phyloP scores from a whole-genome alignment of 2,888 invertebrate species.

The Tetragonisca angustula region DNA sequence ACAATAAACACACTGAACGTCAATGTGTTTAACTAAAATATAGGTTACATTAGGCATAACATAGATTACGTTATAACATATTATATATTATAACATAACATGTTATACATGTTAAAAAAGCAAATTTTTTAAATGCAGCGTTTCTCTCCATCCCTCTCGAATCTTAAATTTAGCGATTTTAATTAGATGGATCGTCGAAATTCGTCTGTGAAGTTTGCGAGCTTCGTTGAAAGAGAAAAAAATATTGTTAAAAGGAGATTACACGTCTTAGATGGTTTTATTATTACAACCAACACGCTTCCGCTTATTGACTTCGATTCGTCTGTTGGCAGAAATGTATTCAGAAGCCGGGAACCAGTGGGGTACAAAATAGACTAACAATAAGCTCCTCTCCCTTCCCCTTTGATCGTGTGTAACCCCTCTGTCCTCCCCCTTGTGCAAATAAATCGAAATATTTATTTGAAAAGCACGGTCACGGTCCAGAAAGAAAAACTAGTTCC shows the following conservation, averaged over 20 bases:
- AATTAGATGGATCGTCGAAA: background rate
- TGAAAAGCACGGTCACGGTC: slow-evolving; percentile 45
- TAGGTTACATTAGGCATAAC: no score
- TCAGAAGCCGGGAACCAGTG: slow-evolving; percentile 21
- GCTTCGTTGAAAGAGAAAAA: background rate
- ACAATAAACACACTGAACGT: no score
- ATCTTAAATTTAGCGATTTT: no score
- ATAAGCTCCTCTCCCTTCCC: slow-evolving; percentile 38
- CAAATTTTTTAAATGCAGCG: no score
- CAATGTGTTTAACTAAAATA: no score
- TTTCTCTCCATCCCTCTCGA: no score
- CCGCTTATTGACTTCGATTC: slow-evolving; percentile 36
- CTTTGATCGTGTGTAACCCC: slow-evolving; percentile 32
- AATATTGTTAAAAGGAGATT: slow-evolving; percentile 8
- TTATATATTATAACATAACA: no score
- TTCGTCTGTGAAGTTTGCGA: background rate
- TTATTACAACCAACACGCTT: slow-evolving; percentile 21
- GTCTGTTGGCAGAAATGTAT: slow-evolving; percentile 32
- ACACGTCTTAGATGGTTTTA: slow-evolving; percentile 23
- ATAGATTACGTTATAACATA: no score
- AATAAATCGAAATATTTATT: slow-evolving; percentile 59
- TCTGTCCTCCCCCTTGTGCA: slow-evolving; percentile 42
- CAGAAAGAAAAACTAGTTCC: slow-evolving; percentile 7
- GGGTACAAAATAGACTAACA: slow-evolving; percentile 49
- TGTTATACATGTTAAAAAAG: no score